Conservation (phyloP, 2,113 vertebrate genomes). For the Motacilla alba region DNA sequence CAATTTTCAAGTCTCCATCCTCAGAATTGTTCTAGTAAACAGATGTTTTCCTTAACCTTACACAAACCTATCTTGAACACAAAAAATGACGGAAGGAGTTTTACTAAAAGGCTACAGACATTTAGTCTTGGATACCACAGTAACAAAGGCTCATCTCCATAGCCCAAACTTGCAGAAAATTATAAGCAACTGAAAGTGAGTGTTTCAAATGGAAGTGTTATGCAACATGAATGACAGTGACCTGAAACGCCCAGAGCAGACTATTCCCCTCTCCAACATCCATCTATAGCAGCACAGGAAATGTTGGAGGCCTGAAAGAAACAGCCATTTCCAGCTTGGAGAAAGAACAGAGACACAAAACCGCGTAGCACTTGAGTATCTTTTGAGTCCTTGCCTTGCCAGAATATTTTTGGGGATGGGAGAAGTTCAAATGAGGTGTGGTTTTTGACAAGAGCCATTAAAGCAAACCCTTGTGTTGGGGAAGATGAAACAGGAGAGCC, state of each 20-base stretch:
- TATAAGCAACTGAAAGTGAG: neutral
- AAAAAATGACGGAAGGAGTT: neutral
- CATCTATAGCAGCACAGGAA: neutral
- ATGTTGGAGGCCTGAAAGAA: neutral
- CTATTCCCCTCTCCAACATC: neutral
- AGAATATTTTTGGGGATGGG: neutral
- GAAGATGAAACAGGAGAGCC: too few species aligned
- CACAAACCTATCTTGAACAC: neutral
- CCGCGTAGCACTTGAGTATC: neutral
- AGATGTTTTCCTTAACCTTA: neutral
- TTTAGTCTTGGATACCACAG: neutral
- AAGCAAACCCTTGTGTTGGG: neutral
- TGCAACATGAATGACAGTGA: conserved; percentile 16
- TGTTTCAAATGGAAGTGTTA: conserved; percentile 35
- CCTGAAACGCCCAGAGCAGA: conserved; percentile 17
- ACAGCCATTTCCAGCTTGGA: neutral
- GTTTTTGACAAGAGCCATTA: accelerated
- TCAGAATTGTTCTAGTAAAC: neutral
- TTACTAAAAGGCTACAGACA: neutral
- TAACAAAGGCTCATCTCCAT: neutral
- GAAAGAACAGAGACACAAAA: neutral
- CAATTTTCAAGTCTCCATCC: neutral
- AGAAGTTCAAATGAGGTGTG: neutral
- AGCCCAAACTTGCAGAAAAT: conserved; percentile 25
- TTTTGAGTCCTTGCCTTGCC: neutral